Base-by-base conservation (phyloP, 2,888 invertebrate species). In the Acleris cristana region DNA sequence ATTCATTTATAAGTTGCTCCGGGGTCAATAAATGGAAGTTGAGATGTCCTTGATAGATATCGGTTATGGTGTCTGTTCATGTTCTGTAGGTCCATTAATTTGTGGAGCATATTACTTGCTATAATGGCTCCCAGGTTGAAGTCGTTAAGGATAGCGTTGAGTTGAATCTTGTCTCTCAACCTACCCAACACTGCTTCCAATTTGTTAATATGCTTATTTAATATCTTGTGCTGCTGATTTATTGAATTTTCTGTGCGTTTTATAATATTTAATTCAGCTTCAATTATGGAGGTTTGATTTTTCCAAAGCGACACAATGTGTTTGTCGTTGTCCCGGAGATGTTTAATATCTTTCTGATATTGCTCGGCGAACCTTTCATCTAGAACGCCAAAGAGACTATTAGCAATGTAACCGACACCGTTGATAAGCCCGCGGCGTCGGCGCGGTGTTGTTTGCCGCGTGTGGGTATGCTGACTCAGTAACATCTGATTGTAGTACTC, bases 401-500 rank as follows among this genome's bases (percentile, higher is more conserved):
- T n/a, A 48, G 48, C 48, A 6, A 48, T 14, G 48, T 48, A 48
- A n/a, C 48, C 48, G 48, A 48, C n/a, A n/a, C n/a, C 48, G n/a
- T 48, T 5, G 48, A 48, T 48, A 16, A 48, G 14, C 0, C 48
- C 48, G 16, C 48, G 48, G 48, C 48, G 48, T 16, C n/a, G 16
- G 48, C 48, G 48, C 48, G 6, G 18, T 48, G 48, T 18, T 1
- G 48, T n/a, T 18, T 40, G 40, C 3, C 16, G 48, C 16, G 48
- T n/a, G 48, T 18, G 12, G 44, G 58, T 60, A 51, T 23, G 23
- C 23, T 69, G 65, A 63, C 56, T 56, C 6, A 65, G 53, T 49
- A 69, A 40, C 45, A 71, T 19, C 14, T 59, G 44, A 44, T 69
- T 44, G 45, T 69, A 68, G 63, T 70, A 66, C 48, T 66, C 51